A percentile compares a stretch with the other conserved stretches of the same genome.
These are phyloP conservation scores for Apostichopus parvimensis DNA, from an alignment of 35 echinoderm and acorn worm species.

Conservation along the genomic window DNA sequence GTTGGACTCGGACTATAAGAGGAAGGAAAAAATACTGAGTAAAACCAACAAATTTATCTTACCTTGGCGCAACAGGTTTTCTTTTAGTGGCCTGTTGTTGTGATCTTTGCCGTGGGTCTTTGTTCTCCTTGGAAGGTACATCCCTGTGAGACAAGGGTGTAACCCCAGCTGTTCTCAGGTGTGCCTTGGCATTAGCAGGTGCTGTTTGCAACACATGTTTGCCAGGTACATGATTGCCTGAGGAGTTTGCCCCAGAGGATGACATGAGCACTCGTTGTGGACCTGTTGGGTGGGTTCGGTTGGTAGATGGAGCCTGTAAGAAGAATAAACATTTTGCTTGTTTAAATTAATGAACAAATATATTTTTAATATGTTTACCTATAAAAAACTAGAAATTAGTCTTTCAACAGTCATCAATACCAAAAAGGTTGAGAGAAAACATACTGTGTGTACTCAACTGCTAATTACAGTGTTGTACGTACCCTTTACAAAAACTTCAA, in stretches of 20 bases:
- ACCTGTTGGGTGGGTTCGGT: conserved; percentile 1
- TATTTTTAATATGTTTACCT: no score
- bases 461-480: no score
- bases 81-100: neutral
- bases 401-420: no score
- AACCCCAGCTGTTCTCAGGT: conserved; percentile 1
- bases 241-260: neutral
- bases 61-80: conserved; percentile 2
- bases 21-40: no score
- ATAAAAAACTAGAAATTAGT: no score
- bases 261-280: conserved; percentile 9
- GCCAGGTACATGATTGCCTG: neutral
- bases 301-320: conserved; percentile 17
- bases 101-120: neutral
- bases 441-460: no score
- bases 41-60: neutral
- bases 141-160: neutral
- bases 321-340: no score
- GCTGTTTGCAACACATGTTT: conserved; percentile 5
- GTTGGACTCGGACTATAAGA: no score
- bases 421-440: no score
- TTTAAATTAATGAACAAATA: no score
- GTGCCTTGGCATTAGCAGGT: neutral
- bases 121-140: neutral
- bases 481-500: no score